Percentiles rank a stretch among this genome's conserved stretches.
Evolutionary conservation across 1,140 invertebrate genomes (phyloP).

Genomic region (Galendromus occidentalis): DNA sequence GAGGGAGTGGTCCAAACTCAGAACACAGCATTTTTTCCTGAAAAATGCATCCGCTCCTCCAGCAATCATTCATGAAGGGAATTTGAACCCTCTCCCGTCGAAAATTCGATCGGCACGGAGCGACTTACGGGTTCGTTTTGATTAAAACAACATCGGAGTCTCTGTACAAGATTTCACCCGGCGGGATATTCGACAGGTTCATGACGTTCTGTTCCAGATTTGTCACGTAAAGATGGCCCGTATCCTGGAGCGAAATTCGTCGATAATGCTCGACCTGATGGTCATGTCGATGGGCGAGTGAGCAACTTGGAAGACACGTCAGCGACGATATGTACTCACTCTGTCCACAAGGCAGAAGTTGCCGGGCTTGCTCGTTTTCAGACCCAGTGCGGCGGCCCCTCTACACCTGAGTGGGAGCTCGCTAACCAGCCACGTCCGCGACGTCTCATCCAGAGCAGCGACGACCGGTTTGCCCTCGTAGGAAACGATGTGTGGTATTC

Average conservation of each 20-base stretch:
- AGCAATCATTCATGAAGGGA: no score
- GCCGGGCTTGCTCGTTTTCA: background rate
- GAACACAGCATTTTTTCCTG: background rate
- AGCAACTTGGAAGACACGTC: no score
- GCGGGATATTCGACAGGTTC: background rate
- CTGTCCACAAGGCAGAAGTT: background rate
- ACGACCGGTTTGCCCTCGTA: background rate
- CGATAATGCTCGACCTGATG: no score
- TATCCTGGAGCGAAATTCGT: background rate
- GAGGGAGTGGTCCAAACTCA: background rate
- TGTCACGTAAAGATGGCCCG: background rate
- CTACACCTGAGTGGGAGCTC: background rate
- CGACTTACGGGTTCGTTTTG: background rate
- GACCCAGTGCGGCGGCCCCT: background rate
- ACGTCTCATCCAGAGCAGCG: background rate
- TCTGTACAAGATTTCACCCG: background rate
- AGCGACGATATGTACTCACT: background rate
- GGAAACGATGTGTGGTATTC: background rate
- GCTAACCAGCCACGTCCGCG: background rate
- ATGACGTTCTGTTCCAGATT: background rate
- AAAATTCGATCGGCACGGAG: no score
- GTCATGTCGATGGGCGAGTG: no score
- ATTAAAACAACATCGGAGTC: background rate
- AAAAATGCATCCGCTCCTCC: background rate
- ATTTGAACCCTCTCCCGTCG: no score